A percentile compares a stretch with the other conserved stretches of the same genome.
phyloP scores from a whole-genome alignment of 2,888 invertebrate species.

The Ectemnius lituratus region DNA sequence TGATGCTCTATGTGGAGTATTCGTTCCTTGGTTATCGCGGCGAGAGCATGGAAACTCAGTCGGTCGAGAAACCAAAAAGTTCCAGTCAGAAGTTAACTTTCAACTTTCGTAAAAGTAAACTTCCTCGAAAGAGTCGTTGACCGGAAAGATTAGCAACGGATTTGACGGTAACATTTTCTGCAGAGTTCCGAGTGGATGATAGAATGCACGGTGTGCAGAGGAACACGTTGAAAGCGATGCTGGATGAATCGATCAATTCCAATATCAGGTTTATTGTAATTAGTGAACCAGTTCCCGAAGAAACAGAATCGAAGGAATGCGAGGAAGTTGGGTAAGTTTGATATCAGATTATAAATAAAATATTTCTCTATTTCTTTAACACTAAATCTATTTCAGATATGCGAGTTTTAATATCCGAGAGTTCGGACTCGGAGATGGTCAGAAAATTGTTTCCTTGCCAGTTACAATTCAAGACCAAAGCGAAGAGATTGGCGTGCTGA shows the following conservation, averaged over 20 bases:
- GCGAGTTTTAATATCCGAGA: conserved; percentile 68
- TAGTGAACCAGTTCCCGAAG: conserved; percentile 67
- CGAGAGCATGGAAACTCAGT: conserved; percentile 68
- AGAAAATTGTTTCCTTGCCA: conserved; percentile 55
- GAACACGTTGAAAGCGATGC: conserved; percentile 62
- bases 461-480: conserved; percentile 50
- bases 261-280: conserved; percentile 67
- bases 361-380: not conserved
- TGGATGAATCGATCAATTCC: conserved; percentile 59
- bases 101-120: conserved; percentile 62
- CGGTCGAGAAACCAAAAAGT: conserved; percentile 53
- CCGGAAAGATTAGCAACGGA: not conserved
- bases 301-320: conserved; percentile 67
- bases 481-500: conserved; percentile 65
- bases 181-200: conserved; percentile 67
- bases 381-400: conserved; percentile 48
- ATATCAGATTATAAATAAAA: not conserved
- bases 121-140: conserved; percentile 18
- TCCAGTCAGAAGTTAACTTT: conserved; percentile 50
- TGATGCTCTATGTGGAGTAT: conserved; percentile 69
- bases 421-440: conserved; percentile 55
- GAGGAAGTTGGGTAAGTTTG: conserved; percentile 68
- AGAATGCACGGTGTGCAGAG: conserved; percentile 58
- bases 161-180: too few species aligned
- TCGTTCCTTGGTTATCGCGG: conserved; percentile 69